These are phyloP conservation scores for Masticophis lateralis DNA, from an alignment of 2,797 vertebrate genomes.

Conservation along the genomic window DNA sequence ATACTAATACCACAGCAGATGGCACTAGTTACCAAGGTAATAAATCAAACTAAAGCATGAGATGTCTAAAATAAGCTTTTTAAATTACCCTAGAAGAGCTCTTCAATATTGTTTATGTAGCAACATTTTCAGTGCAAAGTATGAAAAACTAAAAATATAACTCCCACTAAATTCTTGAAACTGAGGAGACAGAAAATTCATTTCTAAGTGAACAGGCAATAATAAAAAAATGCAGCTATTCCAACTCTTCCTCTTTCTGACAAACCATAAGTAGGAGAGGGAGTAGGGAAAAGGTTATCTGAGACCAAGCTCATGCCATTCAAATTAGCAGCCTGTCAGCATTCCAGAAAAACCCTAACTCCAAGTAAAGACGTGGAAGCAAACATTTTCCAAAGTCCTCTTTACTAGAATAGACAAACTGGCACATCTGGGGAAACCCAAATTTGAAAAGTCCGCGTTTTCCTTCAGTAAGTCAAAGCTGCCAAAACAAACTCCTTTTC, in stretches of 20 bases:
- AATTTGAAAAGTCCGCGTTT: too few species aligned
- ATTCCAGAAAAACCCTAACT: too few species aligned
- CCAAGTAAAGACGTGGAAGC: too few species aligned
- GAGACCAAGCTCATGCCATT: neutral
- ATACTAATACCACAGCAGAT: constrained; percentile 67
- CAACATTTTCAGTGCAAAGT: neutral
- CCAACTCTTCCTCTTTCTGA: neutral
- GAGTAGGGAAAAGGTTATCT: neutral
- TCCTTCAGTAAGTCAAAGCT: too few species aligned
- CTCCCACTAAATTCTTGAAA: neutral
- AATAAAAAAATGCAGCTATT: neutral
- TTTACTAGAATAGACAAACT: too few species aligned
- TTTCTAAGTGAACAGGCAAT: neutral
- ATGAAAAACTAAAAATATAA: neutral
- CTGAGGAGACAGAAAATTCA: neutral
- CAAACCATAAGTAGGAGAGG: neutral
- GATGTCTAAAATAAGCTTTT: neutral
- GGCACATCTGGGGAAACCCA: too few species aligned
- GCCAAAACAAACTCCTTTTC: too few species aligned
- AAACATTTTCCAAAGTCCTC: too few species aligned
- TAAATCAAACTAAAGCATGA: constrained; percentile 25
- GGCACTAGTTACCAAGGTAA: constrained; percentile 66
- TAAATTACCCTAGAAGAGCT: constrained; percentile 20
- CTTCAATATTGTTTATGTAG: constrained; percentile 24
- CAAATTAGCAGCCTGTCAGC: too few species aligned